These are phyloP conservation scores for Threskiornis aethiopicus DNA, from an alignment of 2,797 vertebrate species.

Conservation along the genomic window DNA sequence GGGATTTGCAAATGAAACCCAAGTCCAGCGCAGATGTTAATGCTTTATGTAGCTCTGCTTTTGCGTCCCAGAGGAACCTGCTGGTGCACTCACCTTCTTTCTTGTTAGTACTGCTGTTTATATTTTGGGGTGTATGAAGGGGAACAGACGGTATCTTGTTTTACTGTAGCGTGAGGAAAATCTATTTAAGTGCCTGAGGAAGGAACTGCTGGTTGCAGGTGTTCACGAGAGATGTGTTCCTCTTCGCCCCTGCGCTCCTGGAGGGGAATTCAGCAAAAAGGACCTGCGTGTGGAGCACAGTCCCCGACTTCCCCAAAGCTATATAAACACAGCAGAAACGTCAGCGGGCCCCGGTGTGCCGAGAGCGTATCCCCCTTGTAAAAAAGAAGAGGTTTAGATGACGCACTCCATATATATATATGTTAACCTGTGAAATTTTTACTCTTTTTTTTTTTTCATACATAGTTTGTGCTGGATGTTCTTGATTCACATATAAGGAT, in stretches of 20 bases:
- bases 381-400: background rate
- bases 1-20: background rate
- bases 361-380: background rate
- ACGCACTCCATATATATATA: background rate
- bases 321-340: background rate
- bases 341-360: fast-evolving
- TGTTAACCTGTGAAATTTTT: background rate
- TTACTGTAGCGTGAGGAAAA: slow-evolving; percentile 23
- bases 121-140: slow-evolving; percentile 5
- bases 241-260: slow-evolving; percentile 59
- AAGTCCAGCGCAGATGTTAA: background rate
- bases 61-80: background rate
- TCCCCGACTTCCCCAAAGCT: slow-evolving; percentile 66
- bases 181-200: slow-evolving; percentile 59
- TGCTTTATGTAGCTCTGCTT: background rate
- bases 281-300: slow-evolving; percentile 26
- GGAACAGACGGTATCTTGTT: slow-evolving; percentile 1
- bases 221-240: slow-evolving; percentile 65
- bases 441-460: background rate
- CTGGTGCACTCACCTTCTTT: background rate
- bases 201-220: slow-evolving; percentile 70
- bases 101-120: background rate
- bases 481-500: background rate
- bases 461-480: background rate
- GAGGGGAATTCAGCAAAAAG: slow-evolving; percentile 72